Evolutionary conservation across 2,797 vertebrate genomes (phyloP), one percentile per base, ranked within the genome.

Genomic region (Arctocebus calabarensis): DNA sequence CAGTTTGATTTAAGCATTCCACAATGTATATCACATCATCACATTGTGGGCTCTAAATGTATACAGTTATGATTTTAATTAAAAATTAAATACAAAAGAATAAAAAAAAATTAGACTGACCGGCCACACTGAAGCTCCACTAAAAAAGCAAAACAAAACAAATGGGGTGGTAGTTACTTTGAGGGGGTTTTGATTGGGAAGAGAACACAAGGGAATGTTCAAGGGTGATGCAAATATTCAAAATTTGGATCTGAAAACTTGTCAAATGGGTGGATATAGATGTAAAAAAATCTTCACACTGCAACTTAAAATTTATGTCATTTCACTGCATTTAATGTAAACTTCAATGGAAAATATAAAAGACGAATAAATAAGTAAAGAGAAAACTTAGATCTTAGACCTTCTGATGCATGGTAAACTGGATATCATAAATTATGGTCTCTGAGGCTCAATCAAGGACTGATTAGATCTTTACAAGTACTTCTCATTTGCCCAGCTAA

Each of bases 401-500:
- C 48, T 59, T 64, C 34, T 77, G 84, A 90, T 93, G 59, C 40
- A 75, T 19, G 55, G 62, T 73, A 81, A 91, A 81, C 43, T 57
- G 86, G 75, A 75, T 57, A 40, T 75, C 81, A 90, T 52, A 90
- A 84, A 91, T 62, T 45, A 90, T 19, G 22, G n/a, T 14, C 37
- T 91, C 17, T 61, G 12, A 4, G 59, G 45, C 45, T 64, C 64
- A 86, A 14, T n/a, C 25, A 83, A 29, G 86, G 66, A 86, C 62
- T 61, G 45, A 93, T 85, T 86, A 90, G 34, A 88, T 90, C 59
- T 90, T 86, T 90, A 90, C 27, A 78, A 17, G 71, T 6, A 1
- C 61, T 90, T 92, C 48, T 43, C 29, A 78, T 94, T 87, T 93
- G n/a, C 84, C 96, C 23, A 19, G 40, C 48, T 66, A 55, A 94